Conservation (phyloP, 2,797 vertebrate species). For the Chelmon rostratus region DNA sequence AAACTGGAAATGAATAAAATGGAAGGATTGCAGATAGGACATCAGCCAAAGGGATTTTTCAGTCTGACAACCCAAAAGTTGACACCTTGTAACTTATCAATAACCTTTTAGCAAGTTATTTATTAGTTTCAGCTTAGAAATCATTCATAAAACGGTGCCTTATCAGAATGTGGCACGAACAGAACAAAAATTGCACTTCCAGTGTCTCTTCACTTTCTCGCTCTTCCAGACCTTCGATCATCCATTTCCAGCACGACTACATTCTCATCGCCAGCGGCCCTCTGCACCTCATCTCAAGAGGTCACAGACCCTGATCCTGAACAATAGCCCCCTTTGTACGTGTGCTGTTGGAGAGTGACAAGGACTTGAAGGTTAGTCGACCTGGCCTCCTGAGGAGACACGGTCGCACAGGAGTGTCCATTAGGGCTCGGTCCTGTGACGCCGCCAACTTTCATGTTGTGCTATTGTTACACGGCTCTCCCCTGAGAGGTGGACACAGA, state of each 20-base stretch:
- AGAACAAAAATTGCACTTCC: background rate
- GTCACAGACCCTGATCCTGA: slow-evolving; percentile 63
- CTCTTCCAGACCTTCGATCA: slow-evolving; percentile 19
- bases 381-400: slow-evolving; percentile 73
- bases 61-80: background rate
- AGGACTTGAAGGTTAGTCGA: slow-evolving; percentile 75
- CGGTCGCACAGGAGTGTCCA: slow-evolving; percentile 68
- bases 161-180: slow-evolving; percentile 5
- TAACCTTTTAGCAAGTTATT: background rate
- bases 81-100: too few species aligned
- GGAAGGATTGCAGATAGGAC: too few species aligned
- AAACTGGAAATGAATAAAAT: too few species aligned
- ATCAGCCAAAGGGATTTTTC: background rate
- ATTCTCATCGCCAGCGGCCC: slow-evolving; percentile 33
- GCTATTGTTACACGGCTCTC: slow-evolving; percentile 77
- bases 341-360: slow-evolving; percentile 70
- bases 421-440: slow-evolving; percentile 70
- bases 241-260: slow-evolving; percentile 33
- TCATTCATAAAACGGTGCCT: background rate
- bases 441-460: slow-evolving; percentile 75
- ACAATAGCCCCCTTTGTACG: slow-evolving; percentile 81
- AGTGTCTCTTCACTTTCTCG: slow-evolving; percentile 19
- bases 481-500: slow-evolving; percentile 75
- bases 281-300: slow-evolving; percentile 65
- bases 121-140: background rate